These are phyloP conservation scores for Apocrypta bakeri DNA, from an alignment of 1,140 invertebrate species.

Conservation along the genomic window DNA sequence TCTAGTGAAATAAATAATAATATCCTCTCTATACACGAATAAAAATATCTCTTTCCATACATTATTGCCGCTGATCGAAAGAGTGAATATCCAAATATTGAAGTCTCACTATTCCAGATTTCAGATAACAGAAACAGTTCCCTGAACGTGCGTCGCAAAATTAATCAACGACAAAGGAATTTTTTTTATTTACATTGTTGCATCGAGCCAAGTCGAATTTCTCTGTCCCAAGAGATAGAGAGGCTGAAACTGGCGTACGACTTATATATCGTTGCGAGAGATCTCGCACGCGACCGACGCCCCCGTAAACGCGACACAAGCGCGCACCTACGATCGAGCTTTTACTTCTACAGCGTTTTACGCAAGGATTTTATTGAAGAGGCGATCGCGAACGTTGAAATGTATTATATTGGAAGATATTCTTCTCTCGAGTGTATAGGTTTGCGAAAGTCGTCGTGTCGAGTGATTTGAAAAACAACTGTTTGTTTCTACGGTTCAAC, in stretches of 20 bases:
- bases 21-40: too few species aligned
- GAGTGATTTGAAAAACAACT: neutral
- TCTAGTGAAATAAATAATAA: too few species aligned
- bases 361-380: neutral
- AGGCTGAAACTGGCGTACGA: neutral
- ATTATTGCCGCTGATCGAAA: too few species aligned
- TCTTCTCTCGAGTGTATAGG: neutral
- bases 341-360: neutral
- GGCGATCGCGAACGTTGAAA: neutral
- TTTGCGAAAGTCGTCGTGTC: neutral
- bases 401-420: neutral
- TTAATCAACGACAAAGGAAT: slow-evolving; percentile 21
- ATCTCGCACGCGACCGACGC: slow-evolving; percentile 20
- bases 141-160: slow-evolving; percentile 17
- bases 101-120: too few species aligned
- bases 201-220: neutral
- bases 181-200: too few species aligned
- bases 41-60: too few species aligned
- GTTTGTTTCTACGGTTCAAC: neutral
- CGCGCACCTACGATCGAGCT: slow-evolving; percentile 1
- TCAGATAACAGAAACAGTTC: too few species aligned
- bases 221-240: neutral
- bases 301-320: neutral
- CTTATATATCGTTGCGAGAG: neutral
- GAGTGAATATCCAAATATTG: too few species aligned